These are phyloP conservation scores for Boulengeromyrus knoepffleri DNA, from an alignment of 2,113 vertebrate species.

Conservation along the genomic window DNA sequence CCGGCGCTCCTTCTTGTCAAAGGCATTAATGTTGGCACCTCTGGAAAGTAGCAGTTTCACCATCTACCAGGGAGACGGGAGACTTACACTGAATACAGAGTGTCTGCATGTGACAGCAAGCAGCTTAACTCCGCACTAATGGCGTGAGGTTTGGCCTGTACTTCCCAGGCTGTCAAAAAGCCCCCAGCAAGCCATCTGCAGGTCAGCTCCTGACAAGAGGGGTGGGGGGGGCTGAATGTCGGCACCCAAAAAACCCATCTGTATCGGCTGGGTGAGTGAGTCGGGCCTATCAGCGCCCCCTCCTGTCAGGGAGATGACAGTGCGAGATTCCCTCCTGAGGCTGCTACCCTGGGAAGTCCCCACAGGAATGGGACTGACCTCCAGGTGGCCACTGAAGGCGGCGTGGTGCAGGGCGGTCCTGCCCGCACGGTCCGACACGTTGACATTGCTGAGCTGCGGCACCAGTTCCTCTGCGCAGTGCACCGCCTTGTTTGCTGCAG, in stretches of 20 bases:
- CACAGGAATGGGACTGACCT: slow-evolving; percentile 60
- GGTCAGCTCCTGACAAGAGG: not conserved
- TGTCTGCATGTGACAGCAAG: not conserved
- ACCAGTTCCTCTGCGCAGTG: slow-evolving; percentile 93
- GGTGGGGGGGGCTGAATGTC: not conserved
- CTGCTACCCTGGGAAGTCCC: not conserved
- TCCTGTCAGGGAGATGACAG: not conserved
- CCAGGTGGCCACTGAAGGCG: slow-evolving; percentile 90
- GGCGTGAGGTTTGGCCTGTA: not conserved
- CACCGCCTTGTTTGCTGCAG: slow-evolving; percentile 92
- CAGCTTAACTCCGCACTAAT: not conserved
- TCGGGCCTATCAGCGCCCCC: not conserved
- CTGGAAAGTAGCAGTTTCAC: slow-evolving; percentile 89
- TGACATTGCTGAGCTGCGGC: slow-evolving; percentile 91
- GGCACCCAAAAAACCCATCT: not conserved
- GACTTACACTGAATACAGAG: not conserved
- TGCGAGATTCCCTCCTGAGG: not conserved
- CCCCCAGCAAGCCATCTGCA: not conserved
- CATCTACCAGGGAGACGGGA: slow-evolving; percentile 69
- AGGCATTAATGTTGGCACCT: slow-evolving; percentile 98
- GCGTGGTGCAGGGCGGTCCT: slow-evolving; percentile 93
- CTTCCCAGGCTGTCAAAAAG: not conserved
- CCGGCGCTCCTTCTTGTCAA: slow-evolving; percentile 97
- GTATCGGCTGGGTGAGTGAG: not conserved
- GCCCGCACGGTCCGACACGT: slow-evolving; percentile 89